Conservation (phyloP, 2,888 invertebrate species). For the Lasioglossum zephyrum region DNA sequence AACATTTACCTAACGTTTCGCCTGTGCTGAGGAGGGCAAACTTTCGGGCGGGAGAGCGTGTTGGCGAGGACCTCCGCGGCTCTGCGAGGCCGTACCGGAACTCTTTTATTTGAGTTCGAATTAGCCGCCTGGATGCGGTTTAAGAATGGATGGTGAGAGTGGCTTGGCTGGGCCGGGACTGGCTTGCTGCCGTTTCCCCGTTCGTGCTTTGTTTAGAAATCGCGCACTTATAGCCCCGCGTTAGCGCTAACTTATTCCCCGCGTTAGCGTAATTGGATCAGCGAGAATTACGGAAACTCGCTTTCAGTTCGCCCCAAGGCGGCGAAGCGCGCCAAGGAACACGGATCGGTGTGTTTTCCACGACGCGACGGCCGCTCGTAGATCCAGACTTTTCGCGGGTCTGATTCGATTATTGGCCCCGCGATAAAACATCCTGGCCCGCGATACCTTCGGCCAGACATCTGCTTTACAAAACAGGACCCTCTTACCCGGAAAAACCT, state of each 20-base stretch:
- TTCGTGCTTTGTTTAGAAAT: conserved; percentile 81
- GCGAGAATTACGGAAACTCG: conserved; percentile 77
- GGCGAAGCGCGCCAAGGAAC: conserved; percentile 44
- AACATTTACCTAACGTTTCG: conserved; percentile 52
- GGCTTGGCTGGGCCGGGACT: conserved; percentile 40
- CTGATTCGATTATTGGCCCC: conserved; percentile 42
- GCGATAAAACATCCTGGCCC: not conserved
- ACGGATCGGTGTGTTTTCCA: conserved; percentile 46
- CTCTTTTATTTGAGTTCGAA: conserved; percentile 81
- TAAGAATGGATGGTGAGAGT: conserved; percentile 74
- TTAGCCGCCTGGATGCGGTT: conserved; percentile 78
- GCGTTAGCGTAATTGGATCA: conserved; percentile 79
- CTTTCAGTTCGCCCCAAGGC: conserved; percentile 58
- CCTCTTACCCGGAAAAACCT: not conserved
- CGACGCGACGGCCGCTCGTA: conserved; percentile 1
- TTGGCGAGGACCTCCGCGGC: conserved; percentile 38
- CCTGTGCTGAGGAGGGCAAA: conserved; percentile 21
- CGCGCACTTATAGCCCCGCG: conserved; percentile 71
- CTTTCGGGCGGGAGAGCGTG: conserved; percentile 13
- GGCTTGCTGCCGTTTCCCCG: conserved; percentile 49
- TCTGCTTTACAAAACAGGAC: not conserved
- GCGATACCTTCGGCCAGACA: not conserved
- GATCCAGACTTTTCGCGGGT: not conserved
- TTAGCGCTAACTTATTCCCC: conserved; percentile 76
- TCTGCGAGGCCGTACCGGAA: conserved; percentile 51